These are phyloP conservation scores for Dexiosoma caninum DNA, from an alignment of 2,888 invertebrate genomes.

Conservation along the genomic window DNA sequence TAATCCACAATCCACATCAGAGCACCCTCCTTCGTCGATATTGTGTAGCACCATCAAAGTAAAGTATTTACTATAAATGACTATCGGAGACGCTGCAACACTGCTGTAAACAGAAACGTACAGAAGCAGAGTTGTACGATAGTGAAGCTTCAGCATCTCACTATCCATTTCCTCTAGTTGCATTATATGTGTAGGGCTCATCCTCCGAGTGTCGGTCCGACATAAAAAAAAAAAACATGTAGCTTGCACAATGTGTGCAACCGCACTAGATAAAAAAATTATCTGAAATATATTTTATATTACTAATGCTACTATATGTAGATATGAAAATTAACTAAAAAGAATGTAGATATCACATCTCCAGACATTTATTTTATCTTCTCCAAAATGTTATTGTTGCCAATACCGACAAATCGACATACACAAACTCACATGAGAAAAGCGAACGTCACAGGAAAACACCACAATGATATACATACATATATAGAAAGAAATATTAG, in stretches of 20 bases:
- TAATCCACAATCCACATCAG: too few relatives aligned
- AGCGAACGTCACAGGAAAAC: not conserved
- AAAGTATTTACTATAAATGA: too few relatives aligned
- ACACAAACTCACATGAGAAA: conserved; percentile 13
- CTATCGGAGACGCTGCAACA: too few relatives aligned
- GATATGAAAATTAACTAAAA: conserved; percentile 37
- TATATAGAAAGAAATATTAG: conserved; percentile 12
- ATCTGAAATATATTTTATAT: conserved; percentile 7
- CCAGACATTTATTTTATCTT: conserved; percentile 40
- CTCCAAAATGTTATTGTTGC: conserved; percentile 37
- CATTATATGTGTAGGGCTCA: too few relatives aligned
- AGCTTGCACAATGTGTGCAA: not conserved
- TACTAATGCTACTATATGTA: conserved; percentile 1
- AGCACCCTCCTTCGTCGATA: too few relatives aligned
- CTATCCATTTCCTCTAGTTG: too few relatives aligned
- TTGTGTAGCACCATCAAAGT: too few relatives aligned
- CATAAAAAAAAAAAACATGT: too few relatives aligned
- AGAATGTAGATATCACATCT: conserved; percentile 42
- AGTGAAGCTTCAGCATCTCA: too few relatives aligned
- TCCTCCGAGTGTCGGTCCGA: too few relatives aligned
- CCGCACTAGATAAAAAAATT: not conserved
- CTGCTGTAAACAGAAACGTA: too few relatives aligned
- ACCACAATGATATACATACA: not conserved
- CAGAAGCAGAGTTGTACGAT: too few relatives aligned
- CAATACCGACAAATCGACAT: conserved; percentile 29